A percentile compares a stretch with the other conserved stretches of the same genome.
Evolutionary conservation across 2,888 invertebrate species (phyloP).

Genomic region (Eustalomyia histrio): DNA sequence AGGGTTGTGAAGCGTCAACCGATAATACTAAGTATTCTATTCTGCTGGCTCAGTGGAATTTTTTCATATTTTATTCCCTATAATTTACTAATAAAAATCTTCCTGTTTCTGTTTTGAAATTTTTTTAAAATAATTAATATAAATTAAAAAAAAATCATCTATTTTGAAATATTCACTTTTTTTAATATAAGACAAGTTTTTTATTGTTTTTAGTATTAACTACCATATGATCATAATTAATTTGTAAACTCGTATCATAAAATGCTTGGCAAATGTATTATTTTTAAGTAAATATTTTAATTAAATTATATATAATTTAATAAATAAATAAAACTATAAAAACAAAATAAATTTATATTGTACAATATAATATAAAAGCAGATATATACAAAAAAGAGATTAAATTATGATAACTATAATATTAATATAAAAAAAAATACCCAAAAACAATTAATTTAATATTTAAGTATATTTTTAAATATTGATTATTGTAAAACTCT

Average conservation of each 20-base stretch:
- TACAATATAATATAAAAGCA: not conserved
- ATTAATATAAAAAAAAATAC: not conserved
- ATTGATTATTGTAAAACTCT: not conserved
- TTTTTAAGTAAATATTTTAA: not conserved
- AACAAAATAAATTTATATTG: not conserved
- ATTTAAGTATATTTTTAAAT: constrained; percentile 1
- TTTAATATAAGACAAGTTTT: too few species aligned
- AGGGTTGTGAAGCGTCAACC: too few species aligned
- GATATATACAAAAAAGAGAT: not conserved
- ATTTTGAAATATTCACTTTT: too few species aligned
- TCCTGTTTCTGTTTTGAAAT: too few species aligned
- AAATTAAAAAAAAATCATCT: too few species aligned
- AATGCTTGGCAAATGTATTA: not conserved
- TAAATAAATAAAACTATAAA: not conserved
- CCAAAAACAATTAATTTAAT: constrained; percentile 5
- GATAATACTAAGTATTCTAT: too few species aligned
- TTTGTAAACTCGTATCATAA: not conserved
- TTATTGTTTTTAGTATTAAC: too few species aligned
- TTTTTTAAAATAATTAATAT: too few species aligned
- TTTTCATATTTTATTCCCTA: too few species aligned
- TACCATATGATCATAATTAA: too few species aligned
- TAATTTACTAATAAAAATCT: too few species aligned
- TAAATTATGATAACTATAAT: not conserved
- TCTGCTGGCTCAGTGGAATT: too few species aligned
- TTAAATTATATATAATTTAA: not conserved